Base-by-base conservation (phyloP, 2,888 invertebrate genomes). In the Caenorhabditis auriculariae region DNA sequence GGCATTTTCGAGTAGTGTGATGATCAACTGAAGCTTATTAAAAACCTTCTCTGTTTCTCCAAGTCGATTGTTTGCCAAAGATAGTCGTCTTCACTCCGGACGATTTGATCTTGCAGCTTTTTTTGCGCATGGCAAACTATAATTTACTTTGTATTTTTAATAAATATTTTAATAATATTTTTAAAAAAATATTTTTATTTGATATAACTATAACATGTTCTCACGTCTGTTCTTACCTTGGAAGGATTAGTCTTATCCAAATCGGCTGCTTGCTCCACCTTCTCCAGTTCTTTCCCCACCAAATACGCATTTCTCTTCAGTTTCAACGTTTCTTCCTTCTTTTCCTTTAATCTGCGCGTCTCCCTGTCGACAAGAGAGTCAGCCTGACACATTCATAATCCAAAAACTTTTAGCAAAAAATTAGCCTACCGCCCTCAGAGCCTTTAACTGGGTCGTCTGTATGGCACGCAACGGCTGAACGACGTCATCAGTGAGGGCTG, bases 381-480 rank as follows among this genome's bases (percentile, higher is more conserved):
- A 1, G 70, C 35, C 35, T 32, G 35, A n/a, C 9, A 32, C n/a
- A n/a, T n/a, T n/a, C n/a, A n/a, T n/a, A 32, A n/a, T 32, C 35
- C 9, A 9, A 12, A n/a, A 12, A 32, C 9, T 32, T 32, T 32
- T 32, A n/a, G 35, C 35, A n/a, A 32, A 12, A n/a, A 32, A n/a
- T n/a, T n/a, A n/a, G n/a, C n/a, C n/a, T n/a, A n/a, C n/a, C n/a
- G n/a, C n/a, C n/a, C n/a, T n/a, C n/a, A n/a, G n/a, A n/a, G 9
- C 35, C n/a, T 32, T n/a, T 32, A 12, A 9, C 48, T 74, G 69
- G 26, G 43, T 61, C 26, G 53, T 50, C 26, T 72, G 69, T 21
- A 74, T 65, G 9, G 71, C 65, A 29, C 69, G 39, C n/a, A 74
- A 44, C 21, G 74, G 74, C 52, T 74, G 74, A 21, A 72, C 67